Evolutionary conservation across 2,888 invertebrate species (phyloP), one percentile per base, ranked within the genome.

Genomic region (Oligia fasciuncula): DNA sequence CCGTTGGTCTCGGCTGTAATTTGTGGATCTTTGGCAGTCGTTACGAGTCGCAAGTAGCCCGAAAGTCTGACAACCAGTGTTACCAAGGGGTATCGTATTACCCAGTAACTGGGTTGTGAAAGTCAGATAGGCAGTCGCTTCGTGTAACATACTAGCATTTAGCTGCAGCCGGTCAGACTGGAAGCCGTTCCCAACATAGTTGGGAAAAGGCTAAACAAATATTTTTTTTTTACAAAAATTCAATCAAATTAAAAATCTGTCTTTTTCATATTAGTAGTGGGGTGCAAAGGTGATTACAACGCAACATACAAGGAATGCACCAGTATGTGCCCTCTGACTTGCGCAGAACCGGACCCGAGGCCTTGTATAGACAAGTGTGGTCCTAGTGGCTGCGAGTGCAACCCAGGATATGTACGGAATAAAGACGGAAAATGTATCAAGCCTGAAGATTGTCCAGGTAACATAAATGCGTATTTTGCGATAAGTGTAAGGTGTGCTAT

Each of bases 371-470:
- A 0, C 11, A 1, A 0, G 17, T 73, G 69, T 40, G 69, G 49
- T 23, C 73, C 73, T 4, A 1, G 40, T 40, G 92, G 91, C 3
- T 94, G 92, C 60, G 81, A 87, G 46, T 93, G 93, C 51, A 89
- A 89, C 4, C n/a, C 17, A 19, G 73, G 73, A 51, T 70, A 19
- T 19, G 40, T 74, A 13, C 19, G 5, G 2, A 74, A 49, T 49
- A 2, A 29, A 19, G 29, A 49, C 49, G 68, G 68, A 69, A 49
- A 49, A 69, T 69, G 68, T 85, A 89, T 93, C n/a, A 66, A 80
- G 49, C 87, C 87, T 0, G 76, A 90, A 9, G 89, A 93, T 43
- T 85, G 85, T 71, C 85, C 85, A 76, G 66, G 84, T 69, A 68
- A 63, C 2, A 17, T 29, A 5, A 63, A 63, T 6, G 13, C 11